A percentile compares a stretch with the other conserved stretches of the same genome.
Evolutionary conservation across 2,113 vertebrate genomes (phyloP).

Genomic region (Salminus brasiliensis): DNA sequence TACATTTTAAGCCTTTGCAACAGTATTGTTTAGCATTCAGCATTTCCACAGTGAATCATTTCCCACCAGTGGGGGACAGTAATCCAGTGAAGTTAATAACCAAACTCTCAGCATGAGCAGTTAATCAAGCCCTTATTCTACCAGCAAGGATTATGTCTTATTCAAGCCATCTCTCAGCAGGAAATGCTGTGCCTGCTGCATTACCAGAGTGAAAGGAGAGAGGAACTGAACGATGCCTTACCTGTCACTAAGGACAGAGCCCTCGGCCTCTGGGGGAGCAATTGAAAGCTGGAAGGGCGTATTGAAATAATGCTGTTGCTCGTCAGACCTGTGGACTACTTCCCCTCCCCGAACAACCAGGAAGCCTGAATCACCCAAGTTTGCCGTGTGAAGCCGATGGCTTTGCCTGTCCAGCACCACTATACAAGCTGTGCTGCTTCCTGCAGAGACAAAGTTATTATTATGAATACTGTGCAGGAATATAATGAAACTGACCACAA

Average conservation of each 20-base stretch:
- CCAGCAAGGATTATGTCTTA: slow-evolving; percentile 24
- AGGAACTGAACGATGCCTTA: slow-evolving; percentile 76
- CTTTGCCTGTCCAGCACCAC: slow-evolving; percentile 93
- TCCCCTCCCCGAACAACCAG: slow-evolving; percentile 94
- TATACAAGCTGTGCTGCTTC: slow-evolving; percentile 74
- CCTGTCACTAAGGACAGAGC: slow-evolving; percentile 85
- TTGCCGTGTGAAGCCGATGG: slow-evolving; percentile 92
- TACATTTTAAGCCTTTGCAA: not conserved
- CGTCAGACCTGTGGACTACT: slow-evolving; percentile 95
- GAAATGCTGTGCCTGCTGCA: slow-evolving; percentile 69
- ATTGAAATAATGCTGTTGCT: slow-evolving; percentile 95
- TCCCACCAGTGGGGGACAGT: slow-evolving; percentile 6
- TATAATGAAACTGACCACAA: too few relatives aligned
- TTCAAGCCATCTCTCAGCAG: not conserved
- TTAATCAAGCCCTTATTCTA: slow-evolving; percentile 6
- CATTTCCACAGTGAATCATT: slow-evolving; percentile 2
- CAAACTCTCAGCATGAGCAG: slow-evolving; percentile 73
- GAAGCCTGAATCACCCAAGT: slow-evolving; percentile 96
- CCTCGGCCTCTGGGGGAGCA: slow-evolving; percentile 91
- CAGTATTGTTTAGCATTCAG: not conserved
- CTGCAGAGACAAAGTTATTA: slow-evolving; percentile 39
- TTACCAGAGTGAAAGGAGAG: slow-evolving; percentile 79
- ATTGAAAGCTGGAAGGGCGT: slow-evolving; percentile 97
- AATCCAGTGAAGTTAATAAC: slow-evolving; percentile 55
- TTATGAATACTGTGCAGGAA: too few relatives aligned